These are phyloP conservation scores for Drosophila burlai DNA, from an alignment of 1,140 invertebrate species.

Conservation along the genomic window DNA sequence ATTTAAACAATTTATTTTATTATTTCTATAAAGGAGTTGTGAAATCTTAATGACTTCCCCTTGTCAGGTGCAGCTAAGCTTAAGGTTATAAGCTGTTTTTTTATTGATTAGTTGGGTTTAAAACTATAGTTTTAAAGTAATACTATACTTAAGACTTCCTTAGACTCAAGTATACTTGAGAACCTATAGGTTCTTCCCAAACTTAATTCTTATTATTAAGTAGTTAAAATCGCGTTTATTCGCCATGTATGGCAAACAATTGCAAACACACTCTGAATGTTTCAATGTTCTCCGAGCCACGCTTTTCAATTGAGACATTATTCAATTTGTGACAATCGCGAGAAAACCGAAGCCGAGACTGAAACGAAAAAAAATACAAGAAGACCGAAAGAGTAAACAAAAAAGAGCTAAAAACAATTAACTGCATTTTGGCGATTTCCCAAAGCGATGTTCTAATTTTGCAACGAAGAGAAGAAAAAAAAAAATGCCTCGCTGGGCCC, in stretches of 20 bases:
- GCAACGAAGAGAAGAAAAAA: slow-evolving; percentile 7
- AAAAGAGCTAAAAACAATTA: slow-evolving; percentile 64
- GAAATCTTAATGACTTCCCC: too few relatives aligned
- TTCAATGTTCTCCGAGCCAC: slow-evolving; percentile 22
- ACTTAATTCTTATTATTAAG: background rate
- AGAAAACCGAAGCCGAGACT: slow-evolving; percentile 43
- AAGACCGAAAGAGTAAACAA: slow-evolving; percentile 3
- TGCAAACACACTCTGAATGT: slow-evolving; percentile 46
- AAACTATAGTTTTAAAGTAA: background rate
- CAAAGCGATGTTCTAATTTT: slow-evolving; percentile 79
- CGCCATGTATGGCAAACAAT: slow-evolving; percentile 47
- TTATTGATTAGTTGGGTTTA: too few relatives aligned
- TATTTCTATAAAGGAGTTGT: too few relatives aligned
- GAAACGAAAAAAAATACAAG: background rate
- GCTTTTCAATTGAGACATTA: slow-evolving; percentile 75
- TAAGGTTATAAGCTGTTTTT: too few relatives aligned
- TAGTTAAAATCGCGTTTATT: background rate
- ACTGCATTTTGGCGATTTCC: slow-evolving; percentile 71
- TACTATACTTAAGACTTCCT: background rate
- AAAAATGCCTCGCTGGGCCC: slow-evolving; percentile 31
- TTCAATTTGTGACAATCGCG: slow-evolving; percentile 80
- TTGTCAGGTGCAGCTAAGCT: background rate
- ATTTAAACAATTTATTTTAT: background rate
- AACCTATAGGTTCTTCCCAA: background rate
- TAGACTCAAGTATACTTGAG: background rate